These are phyloP conservation scores for Latrodectus hesperus DNA, from an alignment of 2,888 invertebrate species.

Conservation along the genomic window DNA sequence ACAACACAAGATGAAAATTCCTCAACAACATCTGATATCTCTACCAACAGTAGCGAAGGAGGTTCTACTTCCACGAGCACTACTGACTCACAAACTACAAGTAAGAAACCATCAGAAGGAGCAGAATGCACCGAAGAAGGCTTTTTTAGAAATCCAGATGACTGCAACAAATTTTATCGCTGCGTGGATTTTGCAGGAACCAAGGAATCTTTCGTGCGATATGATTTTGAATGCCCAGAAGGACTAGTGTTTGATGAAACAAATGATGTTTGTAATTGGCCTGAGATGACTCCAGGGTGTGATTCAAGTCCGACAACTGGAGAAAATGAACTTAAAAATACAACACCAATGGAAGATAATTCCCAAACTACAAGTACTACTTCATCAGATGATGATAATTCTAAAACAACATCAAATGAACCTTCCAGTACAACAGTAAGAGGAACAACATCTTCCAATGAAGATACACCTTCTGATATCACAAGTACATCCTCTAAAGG, in stretches of 20 bases:
- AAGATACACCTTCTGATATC: neutral
- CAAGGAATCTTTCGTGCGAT: constrained; percentile 64
- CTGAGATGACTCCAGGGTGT: constrained; percentile 69
- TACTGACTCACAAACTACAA: neutral
- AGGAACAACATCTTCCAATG: neutral
- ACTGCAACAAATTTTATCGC: constrained; percentile 71
- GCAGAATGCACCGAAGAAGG: constrained; percentile 70
- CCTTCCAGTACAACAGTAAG: neutral
- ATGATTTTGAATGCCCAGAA: constrained; percentile 70
- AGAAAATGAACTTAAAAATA: neutral
- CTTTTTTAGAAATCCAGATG: constrained; percentile 70
- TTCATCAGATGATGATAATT: neutral
- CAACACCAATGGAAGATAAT: neutral
- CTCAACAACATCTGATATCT: constrained; percentile 3
- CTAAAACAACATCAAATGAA: constrained; percentile 1
- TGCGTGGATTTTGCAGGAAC: constrained; percentile 70
- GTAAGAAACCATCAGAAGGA: constrained; percentile 21
- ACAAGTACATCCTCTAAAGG: neutral
- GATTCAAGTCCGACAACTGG: constrained; percentile 35
- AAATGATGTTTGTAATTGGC: constrained; percentile 71
- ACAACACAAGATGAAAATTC: constrained; percentile 29
- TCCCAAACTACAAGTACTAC: constrained; percentile 1
- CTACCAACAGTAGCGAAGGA: neutral
- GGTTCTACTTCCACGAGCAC: constrained; percentile 13
- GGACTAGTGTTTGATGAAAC: constrained; percentile 71